Base-by-base conservation (phyloP, 2,797 vertebrate species). In the Sebastiscus albofasciatus region DNA sequence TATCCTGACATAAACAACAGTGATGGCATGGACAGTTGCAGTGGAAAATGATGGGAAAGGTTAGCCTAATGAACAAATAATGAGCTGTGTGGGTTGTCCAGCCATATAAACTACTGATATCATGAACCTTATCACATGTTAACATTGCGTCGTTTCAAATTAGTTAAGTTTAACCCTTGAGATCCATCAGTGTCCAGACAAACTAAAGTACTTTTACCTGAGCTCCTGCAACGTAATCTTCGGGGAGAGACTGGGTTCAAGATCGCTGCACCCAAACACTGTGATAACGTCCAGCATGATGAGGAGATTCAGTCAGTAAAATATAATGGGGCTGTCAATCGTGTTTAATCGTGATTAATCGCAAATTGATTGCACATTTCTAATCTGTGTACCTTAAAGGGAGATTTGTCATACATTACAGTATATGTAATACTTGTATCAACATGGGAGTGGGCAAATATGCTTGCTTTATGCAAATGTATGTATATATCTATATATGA, bases 61-160 rank as follows among this genome's bases (percentile, higher is more conserved):
- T 61, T 75, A 82, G 72, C 58, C 61, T 87, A 64, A 85, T 86
- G 70, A 83, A 82, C 77, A 79, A 16, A 77, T 87, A 76, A 85
- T 74, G 61, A 79, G 72, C 66, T 87, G 54, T 49, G 61, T 78
- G 62, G 61, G 54, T 27, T 77, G 52, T 64, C n/a, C 4, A 16
- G 58, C 59, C 22, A 24, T 24, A 69, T n/a, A 24, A 74, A 58
- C 49, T 4, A 36, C 24, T 75, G 60, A 34, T 69, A 64, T 55
- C 52, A 33, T 31, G 6, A 70, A 75, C 61, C 36, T 58, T 42
- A 76, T 65, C 66, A 26, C 42, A 29, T n/a, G 79, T 69, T 69
- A 56, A 67, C 33, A 46, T 46, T 26, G 5, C 6, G 13, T 52
- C 13, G 26, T 80, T 49, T 73, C 5, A 75, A 46, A 54, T 31